phyloP scores from a whole-genome alignment of 1,140 invertebrate genomes.

The Adoxophyes honmai region DNA sequence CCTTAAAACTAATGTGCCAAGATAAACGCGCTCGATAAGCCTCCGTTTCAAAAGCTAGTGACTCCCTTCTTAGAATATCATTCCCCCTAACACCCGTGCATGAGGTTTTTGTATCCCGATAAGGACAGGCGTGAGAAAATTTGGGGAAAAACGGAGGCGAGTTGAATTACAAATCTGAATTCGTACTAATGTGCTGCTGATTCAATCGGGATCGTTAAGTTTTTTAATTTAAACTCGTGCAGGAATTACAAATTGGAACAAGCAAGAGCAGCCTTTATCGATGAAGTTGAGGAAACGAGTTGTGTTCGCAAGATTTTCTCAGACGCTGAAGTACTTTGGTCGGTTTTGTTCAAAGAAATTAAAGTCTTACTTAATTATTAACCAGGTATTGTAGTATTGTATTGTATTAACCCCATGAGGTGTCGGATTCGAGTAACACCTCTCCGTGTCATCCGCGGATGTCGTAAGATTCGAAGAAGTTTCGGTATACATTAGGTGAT shows the following conservation, averaged over 20 bases:
- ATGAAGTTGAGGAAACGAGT: background rate
- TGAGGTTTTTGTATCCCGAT: background rate
- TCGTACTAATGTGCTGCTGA: constrained; percentile 11
- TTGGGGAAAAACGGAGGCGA: background rate
- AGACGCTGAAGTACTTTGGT: background rate
- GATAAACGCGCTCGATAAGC: constrained; percentile 30
- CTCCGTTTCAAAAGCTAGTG: constrained; percentile 24
- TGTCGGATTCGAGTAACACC: no score
- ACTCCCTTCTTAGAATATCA: constrained; percentile 24
- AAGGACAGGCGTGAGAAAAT: constrained; percentile 9
- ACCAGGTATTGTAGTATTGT: no score
- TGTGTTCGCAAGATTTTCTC: background rate
- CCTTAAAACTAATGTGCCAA: constrained; percentile 35
- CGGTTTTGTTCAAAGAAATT: no score
- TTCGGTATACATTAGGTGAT: no score
- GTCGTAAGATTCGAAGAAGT: no score
- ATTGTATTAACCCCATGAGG: no score
- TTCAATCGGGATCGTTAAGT: background rate
- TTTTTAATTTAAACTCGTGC: constrained; percentile 3
- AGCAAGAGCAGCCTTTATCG: background rate
- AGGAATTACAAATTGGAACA: constrained; percentile 6
- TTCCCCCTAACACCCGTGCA: background rate
- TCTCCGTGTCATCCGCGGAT: no score
- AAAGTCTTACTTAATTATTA: no score
- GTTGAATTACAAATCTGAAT: constrained; percentile 12